Evolutionary conservation across 1,140 invertebrate species (phyloP).

Genomic region (Diplogasteroides magnus): DNA sequence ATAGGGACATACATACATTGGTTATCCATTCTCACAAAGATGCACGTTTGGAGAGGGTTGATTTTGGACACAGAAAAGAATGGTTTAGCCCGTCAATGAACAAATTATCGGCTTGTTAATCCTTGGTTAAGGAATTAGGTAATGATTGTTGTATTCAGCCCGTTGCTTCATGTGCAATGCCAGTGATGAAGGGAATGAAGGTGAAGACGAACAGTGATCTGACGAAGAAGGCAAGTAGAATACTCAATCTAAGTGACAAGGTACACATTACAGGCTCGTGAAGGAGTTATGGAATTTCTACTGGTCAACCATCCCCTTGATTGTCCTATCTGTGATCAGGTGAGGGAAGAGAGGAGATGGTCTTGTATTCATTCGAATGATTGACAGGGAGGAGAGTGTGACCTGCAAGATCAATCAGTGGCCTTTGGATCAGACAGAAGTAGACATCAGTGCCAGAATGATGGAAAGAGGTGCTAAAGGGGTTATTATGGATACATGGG

Average conservation of each 20-base stretch:
- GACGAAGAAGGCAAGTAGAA: slow-evolving; percentile 84
- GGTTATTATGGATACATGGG: too few species aligned
- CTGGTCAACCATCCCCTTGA: slow-evolving; percentile 96
- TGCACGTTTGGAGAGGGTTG: too few species aligned
- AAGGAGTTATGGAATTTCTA: slow-evolving; percentile 97
- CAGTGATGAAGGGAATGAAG: slow-evolving; percentile 94
- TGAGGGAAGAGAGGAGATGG: slow-evolving; percentile 22
- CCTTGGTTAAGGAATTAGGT: too few species aligned
- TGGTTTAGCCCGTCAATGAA: too few species aligned
- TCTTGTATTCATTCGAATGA: too few species aligned
- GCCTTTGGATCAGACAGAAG: slow-evolving; percentile 94
- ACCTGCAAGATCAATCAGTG: slow-evolving; percentile 73
- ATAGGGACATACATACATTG: too few species aligned
- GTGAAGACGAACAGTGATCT: slow-evolving; percentile 95
- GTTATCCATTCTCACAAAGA: too few species aligned
- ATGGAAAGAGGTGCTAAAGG: slow-evolving; percentile 78
- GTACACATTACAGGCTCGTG: too few species aligned
- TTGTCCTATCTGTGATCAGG: slow-evolving; percentile 96
- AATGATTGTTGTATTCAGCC: too few species aligned
- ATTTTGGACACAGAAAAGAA: too few species aligned
- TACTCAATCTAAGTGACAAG: too few species aligned
- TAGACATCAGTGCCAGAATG: slow-evolving; percentile 82
- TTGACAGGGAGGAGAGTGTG: slow-evolving; percentile 90
- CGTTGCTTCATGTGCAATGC: slow-evolving; percentile 99
- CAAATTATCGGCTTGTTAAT: too few species aligned